These are phyloP conservation scores for Psettodes erumei DNA, from an alignment of 2,113 vertebrate species.

Conservation along the genomic window DNA sequence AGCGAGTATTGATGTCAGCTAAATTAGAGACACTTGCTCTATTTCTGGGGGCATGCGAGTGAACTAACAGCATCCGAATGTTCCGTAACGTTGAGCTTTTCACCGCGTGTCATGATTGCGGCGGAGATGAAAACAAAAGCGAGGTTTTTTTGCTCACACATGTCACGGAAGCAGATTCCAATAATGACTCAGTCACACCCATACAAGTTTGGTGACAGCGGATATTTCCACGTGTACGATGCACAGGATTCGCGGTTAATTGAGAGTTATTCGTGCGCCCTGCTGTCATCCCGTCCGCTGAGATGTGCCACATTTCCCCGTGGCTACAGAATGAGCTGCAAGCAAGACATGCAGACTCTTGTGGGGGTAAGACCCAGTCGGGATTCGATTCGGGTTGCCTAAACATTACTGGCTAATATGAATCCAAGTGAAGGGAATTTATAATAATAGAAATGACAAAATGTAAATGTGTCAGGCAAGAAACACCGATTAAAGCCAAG, in stretches of 20 bases:
- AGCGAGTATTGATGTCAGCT: no score
- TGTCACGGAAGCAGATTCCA: not conserved
- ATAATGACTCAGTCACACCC: not conserved
- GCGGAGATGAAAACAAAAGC: conserved; percentile 16
- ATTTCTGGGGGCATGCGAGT: not conserved
- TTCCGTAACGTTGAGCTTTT: not conserved
- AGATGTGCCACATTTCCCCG: not conserved
- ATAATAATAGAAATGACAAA: not conserved
- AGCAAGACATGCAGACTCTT: no score
- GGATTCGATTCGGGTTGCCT: no score
- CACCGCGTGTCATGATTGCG: conserved; percentile 10
- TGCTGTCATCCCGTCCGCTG: not conserved
- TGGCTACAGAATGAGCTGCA: not conserved
- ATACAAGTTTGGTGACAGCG: no score
- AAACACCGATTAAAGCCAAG: not conserved
- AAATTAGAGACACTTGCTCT: not conserved
- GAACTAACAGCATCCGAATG: not conserved
- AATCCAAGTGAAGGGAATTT: not conserved
- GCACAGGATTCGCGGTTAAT: not conserved
- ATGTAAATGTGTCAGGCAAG: not conserved
- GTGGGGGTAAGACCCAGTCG: not conserved
- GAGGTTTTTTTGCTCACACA: conserved; percentile 18
- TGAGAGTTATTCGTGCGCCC: not conserved
- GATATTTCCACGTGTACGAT: conserved; percentile 11
- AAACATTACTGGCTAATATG: not conserved